These are phyloP conservation scores for Antigone vipio DNA, from an alignment of 2,113 vertebrate species.

Conservation along the genomic window DNA sequence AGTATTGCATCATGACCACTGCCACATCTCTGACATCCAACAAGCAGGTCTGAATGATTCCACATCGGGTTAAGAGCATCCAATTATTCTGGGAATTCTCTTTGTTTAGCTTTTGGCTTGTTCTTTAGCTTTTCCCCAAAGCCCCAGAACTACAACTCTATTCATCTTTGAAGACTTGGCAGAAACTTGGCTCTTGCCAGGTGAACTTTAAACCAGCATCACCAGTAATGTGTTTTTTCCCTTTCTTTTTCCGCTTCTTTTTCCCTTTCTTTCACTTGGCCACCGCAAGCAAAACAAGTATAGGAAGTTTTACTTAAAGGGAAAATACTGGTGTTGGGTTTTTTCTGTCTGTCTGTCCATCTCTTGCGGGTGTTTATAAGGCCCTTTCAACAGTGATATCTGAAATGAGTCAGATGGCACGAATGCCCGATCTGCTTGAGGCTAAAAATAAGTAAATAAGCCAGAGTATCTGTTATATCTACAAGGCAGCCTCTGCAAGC, in stretches of 20 bases:
- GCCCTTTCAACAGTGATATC: neutral
- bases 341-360: neutral
- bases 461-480: fast-evolving
- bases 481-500: neutral
- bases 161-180: neutral
- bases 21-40: fast-evolving
- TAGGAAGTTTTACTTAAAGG: neutral
- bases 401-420: neutral
- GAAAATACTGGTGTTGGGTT: too few species aligned
- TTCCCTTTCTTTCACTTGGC: neutral
- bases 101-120: neutral
- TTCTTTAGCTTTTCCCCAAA: neutral
- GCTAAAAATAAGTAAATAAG: neutral
- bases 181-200: neutral
- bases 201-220: neutral
- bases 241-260: neutral
- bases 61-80: neutral
- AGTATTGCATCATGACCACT: neutral
- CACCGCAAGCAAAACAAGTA: neutral
- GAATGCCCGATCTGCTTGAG: neutral
- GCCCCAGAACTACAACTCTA: neutral
- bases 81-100: neutral
- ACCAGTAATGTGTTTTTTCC: neutral
- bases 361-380: neutral
- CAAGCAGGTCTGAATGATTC: neutral